Conservation (phyloP, 2,888 invertebrate species). For the Sminthurinus aureus region DNA sequence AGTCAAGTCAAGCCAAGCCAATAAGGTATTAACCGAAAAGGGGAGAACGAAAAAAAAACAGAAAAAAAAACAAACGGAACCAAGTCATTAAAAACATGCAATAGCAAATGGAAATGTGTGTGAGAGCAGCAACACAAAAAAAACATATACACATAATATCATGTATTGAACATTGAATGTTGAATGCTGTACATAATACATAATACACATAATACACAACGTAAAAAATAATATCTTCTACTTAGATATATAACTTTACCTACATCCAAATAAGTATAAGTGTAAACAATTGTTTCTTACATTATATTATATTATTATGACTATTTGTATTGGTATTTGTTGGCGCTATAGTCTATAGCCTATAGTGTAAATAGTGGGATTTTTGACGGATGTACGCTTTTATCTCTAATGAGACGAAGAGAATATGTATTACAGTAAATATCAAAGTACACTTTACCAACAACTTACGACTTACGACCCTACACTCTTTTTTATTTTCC, state of each 20-base stretch:
- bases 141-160: background rate
- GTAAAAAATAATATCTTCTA: background rate
- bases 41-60: conserved; percentile 12
- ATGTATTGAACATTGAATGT: too few species aligned
- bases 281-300: conserved; percentile 9
- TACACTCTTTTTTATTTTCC: too few species aligned
- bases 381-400: conserved; percentile 19
- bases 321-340: background rate
- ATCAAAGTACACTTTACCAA: background rate
- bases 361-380: conserved; percentile 5
- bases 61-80: conserved; percentile 33
- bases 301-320: background rate
- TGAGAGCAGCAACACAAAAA: background rate
- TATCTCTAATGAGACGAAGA: too few species aligned
- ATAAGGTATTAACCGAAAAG: conserved; percentile 6
- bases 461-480: background rate
- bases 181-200: background rate
- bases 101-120: background rate
- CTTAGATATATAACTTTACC: too few species aligned
- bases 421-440: too few species aligned
- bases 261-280: background rate
- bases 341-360: background rate
- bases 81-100: conserved; percentile 33
- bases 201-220: background rate
- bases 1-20: background rate